Percentiles rank a stretch among this genome's conserved stretches.
phyloP scores from a whole-genome alignment of 2,113 vertebrate species.

The Brachyistius frenatus region DNA sequence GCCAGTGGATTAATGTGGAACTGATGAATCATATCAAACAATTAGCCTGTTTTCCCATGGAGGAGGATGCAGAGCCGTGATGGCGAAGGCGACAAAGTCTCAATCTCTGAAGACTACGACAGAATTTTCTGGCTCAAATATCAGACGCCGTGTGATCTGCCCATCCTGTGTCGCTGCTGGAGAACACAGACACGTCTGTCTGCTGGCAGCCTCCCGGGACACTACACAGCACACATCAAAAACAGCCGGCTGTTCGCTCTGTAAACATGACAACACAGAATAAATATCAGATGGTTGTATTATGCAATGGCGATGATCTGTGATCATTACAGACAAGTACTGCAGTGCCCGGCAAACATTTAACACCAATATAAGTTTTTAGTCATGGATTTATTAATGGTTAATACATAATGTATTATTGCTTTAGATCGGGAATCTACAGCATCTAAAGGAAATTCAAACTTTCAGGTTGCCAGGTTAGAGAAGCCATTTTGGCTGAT shows the following conservation, averaged over 20 bases:
- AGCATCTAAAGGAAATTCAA: too few relatives aligned
- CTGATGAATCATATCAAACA: conserved; percentile 46
- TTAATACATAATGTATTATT: too few relatives aligned
- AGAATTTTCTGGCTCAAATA: conserved; percentile 43
- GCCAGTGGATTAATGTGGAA: conserved; percentile 37
- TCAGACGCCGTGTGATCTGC: conserved; percentile 63
- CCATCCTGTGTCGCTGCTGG: conserved; percentile 42
- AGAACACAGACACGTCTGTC: conserved; percentile 55
- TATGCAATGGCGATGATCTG: conserved; percentile 19
- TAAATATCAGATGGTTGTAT: conserved; percentile 53
- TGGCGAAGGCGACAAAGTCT: conserved; percentile 32
- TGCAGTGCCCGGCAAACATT: background rate
- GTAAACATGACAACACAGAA: conserved; percentile 30
- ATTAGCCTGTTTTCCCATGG: conserved; percentile 24
- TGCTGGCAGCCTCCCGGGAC: conserved; percentile 34
- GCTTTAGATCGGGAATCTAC: too few relatives aligned
- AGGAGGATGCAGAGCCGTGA: conserved; percentile 47
- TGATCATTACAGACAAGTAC: background rate
- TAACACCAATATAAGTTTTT: background rate
- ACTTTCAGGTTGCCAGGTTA: too few relatives aligned
- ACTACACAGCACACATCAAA: conserved; percentile 31
- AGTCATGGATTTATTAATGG: too few relatives aligned
- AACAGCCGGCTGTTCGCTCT: conserved; percentile 25
- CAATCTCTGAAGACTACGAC: conserved; percentile 20
- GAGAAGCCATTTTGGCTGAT: too few relatives aligned